A percentile compares a stretch with the other conserved stretches of the same genome.
phyloP scores from a whole-genome alignment of 2,113 vertebrate species.

The Pseudois nayaur region DNA sequence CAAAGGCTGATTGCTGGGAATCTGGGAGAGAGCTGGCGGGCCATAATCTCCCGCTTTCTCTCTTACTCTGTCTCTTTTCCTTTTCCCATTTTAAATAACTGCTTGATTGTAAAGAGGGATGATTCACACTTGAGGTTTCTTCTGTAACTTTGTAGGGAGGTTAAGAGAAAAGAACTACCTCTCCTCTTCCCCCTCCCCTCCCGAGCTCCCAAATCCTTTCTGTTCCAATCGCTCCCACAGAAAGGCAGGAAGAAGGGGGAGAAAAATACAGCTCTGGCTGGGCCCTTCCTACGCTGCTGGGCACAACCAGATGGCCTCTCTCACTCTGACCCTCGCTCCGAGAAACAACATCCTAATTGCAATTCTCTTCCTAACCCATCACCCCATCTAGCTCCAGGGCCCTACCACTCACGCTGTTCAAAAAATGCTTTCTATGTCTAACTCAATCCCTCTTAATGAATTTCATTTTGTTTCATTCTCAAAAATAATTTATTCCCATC shows the following conservation, averaged over 20 bases:
- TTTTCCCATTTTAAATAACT: constrained; percentile 70
- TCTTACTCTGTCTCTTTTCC: constrained; percentile 55
- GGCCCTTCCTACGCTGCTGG: not conserved
- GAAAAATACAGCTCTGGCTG: not conserved
- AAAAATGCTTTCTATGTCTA: not conserved
- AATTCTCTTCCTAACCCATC: not conserved
- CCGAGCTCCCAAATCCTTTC: not conserved
- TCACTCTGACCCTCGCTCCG: fast-evolving
- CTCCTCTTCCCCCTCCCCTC: not conserved
- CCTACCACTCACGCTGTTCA: not conserved
- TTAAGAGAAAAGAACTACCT: constrained; percentile 19
- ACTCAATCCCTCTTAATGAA: not conserved
- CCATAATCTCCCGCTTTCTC: constrained; percentile 49
- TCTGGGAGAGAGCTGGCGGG: constrained; percentile 49
- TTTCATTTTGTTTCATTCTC: not conserved
- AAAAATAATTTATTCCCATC: not conserved
- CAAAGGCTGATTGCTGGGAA: constrained; percentile 73
- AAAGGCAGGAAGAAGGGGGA: not conserved
- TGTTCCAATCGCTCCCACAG: not conserved
- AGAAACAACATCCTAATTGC: not conserved
- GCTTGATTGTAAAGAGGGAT: constrained; percentile 77
- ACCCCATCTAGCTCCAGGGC: not conserved
- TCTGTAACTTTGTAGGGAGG: constrained; percentile 60
- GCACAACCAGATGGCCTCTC: not conserved
- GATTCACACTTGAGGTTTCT: constrained; percentile 66